Evolutionary conservation across 1,140 invertebrate genomes (phyloP).

Genomic region (Drosophila subobscura): DNA sequence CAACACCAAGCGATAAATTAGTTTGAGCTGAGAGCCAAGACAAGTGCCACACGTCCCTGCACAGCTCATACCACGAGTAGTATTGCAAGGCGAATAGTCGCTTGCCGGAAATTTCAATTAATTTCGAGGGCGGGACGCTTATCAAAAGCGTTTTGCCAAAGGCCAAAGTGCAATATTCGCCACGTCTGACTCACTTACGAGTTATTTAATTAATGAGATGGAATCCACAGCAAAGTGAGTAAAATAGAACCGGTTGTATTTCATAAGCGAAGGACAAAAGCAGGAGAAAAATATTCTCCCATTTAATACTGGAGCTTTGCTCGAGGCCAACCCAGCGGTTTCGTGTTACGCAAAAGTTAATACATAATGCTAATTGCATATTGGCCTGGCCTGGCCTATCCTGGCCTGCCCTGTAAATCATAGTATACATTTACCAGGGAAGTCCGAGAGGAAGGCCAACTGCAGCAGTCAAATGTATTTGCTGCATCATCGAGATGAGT

Average conservation of each 20-base stretch:
- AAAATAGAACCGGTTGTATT: constrained; percentile 21
- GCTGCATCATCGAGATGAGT: too few relatives aligned
- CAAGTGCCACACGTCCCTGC: constrained; percentile 7
- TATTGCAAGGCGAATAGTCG: constrained; percentile 39
- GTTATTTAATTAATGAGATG: constrained; percentile 66
- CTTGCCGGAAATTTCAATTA: constrained; percentile 62
- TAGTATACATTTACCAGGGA: background rate
- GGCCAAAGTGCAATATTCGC: constrained; percentile 41
- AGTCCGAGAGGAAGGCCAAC: too few relatives aligned
- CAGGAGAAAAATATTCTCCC: background rate
- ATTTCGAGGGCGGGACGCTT: constrained; percentile 53
- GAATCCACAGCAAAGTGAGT: constrained; percentile 9
- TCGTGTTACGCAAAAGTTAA: constrained; percentile 47
- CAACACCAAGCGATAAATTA: constrained; percentile 56
- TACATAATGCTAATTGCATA: constrained; percentile 56
- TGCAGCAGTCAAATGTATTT: too few relatives aligned
- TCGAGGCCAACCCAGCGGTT: constrained; percentile 34
- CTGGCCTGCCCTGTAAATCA: constrained; percentile 4
- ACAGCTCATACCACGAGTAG: constrained; percentile 18
- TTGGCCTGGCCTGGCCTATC: constrained; percentile 10
- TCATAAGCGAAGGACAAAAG: background rate
- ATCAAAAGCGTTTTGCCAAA: constrained; percentile 51
- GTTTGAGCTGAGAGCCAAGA: constrained; percentile 33
- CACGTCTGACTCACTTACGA: constrained; percentile 47
- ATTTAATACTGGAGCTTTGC: constrained; percentile 24